Evolutionary conservation across 1,140 invertebrate species (phyloP).

Genomic region (Panagrolaimus sp.): DNA sequence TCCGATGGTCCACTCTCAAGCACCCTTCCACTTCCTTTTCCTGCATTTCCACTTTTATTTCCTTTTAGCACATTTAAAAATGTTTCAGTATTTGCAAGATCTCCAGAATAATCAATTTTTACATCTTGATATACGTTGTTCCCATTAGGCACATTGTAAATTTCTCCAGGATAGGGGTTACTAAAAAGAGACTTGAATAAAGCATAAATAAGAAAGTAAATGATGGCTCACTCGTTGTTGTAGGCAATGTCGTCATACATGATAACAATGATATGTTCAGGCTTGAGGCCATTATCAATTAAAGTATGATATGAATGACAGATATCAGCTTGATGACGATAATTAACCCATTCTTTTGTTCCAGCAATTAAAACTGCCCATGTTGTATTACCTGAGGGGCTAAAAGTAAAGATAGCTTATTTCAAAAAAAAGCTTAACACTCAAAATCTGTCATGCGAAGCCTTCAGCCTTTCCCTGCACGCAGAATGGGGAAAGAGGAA

Average conservation of each 20-base stretch:
- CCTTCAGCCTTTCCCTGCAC: too few species aligned
- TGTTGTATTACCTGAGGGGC: constrained; percentile 54
- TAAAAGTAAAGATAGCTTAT: too few species aligned
- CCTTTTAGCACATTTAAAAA: constrained; percentile 36
- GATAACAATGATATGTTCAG: constrained; percentile 66
- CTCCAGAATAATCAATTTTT: constrained; percentile 63
- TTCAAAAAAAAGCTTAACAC: too few species aligned
- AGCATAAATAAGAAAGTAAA: background rate
- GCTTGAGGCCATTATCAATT: constrained; percentile 63
- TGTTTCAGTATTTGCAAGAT: constrained; percentile 25
- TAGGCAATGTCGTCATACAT: constrained; percentile 67
- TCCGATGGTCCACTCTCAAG: background rate
- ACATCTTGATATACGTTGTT: constrained; percentile 65
- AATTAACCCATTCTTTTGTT: constrained; percentile 64
- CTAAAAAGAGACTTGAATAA: constrained; percentile 58
- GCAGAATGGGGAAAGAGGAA: too few species aligned
- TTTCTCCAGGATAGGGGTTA: constrained; percentile 63
- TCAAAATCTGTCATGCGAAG: too few species aligned
- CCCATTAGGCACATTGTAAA: constrained; percentile 66
- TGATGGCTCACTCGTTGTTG: constrained; percentile 60
- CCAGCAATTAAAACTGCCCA: constrained; percentile 66
- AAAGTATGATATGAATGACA: constrained; percentile 67
- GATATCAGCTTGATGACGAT: constrained; percentile 67
- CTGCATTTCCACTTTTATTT: constrained; percentile 17
- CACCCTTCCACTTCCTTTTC: constrained; percentile 30